Evolutionary conservation across 2,888 invertebrate genomes (phyloP).

Genomic region (Drosophila pseudotakahashii): DNA sequence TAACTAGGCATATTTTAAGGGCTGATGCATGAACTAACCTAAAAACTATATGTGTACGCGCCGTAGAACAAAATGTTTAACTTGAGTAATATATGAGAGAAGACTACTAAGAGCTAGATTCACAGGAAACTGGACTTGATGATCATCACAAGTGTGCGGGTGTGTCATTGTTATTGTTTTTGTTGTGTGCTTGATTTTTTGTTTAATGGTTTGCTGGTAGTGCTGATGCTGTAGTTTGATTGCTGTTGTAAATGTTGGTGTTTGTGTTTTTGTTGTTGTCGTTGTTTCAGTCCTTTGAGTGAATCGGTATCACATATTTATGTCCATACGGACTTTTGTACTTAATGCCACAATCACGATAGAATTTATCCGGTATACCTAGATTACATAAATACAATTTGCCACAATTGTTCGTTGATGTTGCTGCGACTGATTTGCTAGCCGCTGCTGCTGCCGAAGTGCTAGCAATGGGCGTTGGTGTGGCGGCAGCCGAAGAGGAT

Average conservation of each 20-base stretch:
- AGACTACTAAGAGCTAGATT: conserved; percentile 75
- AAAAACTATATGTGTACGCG: conserved; percentile 46
- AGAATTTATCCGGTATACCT: conserved; percentile 91
- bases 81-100: conserved; percentile 66
- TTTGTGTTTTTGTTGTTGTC: conserved; percentile 53
- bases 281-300: conserved; percentile 85
- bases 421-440: conserved; percentile 15
- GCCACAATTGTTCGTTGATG: conserved; percentile 85
- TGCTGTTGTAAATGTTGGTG: conserved; percentile 54
- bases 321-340: conserved; percentile 94
- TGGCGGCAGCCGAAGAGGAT: conserved; percentile 41
- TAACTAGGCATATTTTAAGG: conserved; percentile 26
- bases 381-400: conserved; percentile 94
- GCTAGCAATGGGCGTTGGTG: conserved; percentile 44
- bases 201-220: conserved; percentile 31
- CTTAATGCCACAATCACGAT: conserved; percentile 89
- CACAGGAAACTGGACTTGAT: conserved; percentile 79
- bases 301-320: conserved; percentile 91
- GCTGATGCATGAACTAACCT: conserved; percentile 36
- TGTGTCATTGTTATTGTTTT: conserved; percentile 39
- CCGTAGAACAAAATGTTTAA: conserved; percentile 58
- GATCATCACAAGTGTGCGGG: conserved; percentile 75
- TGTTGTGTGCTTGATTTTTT: conserved; percentile 14
- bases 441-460: conserved; percentile 35
- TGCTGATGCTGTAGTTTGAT: conserved; percentile 37